Percentiles rank a stretch among this genome's conserved stretches.
phyloP scores from a whole-genome alignment of 2,888 invertebrate genomes.

The Tenthredo mesomela region DNA sequence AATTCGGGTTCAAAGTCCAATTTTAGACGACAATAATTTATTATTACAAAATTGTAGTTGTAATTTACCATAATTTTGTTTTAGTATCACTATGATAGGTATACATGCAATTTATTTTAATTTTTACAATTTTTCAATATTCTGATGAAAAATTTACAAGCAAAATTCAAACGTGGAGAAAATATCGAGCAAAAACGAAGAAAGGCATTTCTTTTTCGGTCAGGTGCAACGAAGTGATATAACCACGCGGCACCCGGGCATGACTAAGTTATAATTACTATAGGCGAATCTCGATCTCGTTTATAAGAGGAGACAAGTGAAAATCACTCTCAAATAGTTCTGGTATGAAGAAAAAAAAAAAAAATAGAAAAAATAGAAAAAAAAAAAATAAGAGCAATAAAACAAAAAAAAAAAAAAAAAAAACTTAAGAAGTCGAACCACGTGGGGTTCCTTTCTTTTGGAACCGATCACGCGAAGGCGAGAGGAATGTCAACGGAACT shows the following conservation, averaged over 20 bases:
- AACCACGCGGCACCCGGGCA: slow-evolving; percentile 39
- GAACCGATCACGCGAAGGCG: slow-evolving; percentile 5
- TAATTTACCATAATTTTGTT: neutral
- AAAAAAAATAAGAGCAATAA: neutral
- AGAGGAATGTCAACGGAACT: slow-evolving; percentile 41
- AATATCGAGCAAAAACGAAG: slow-evolving; percentile 9
- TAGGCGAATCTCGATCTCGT: slow-evolving; percentile 20
- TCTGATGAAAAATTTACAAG: neutral
- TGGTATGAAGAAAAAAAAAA: neutral
- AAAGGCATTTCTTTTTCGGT: slow-evolving; percentile 13
- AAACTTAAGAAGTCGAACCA: slow-evolving; percentile 31
- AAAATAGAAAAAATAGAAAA: neutral
- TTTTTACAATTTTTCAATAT: neutral
- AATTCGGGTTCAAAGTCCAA: neutral
- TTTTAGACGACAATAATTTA: neutral
- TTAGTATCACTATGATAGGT: neutral
- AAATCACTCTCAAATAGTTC: slow-evolving; percentile 21
- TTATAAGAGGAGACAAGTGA: slow-evolving; percentile 37
- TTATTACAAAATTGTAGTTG: neutral
- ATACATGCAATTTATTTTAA: neutral
- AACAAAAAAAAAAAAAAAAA: neutral
- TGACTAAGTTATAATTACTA: slow-evolving; percentile 40
- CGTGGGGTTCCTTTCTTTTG: slow-evolving; percentile 29
- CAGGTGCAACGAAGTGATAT: slow-evolving; percentile 42
- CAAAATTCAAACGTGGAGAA: neutral